Base-by-base conservation (phyloP, 2,113 vertebrate genomes). In the Crocuta crocuta region DNA sequence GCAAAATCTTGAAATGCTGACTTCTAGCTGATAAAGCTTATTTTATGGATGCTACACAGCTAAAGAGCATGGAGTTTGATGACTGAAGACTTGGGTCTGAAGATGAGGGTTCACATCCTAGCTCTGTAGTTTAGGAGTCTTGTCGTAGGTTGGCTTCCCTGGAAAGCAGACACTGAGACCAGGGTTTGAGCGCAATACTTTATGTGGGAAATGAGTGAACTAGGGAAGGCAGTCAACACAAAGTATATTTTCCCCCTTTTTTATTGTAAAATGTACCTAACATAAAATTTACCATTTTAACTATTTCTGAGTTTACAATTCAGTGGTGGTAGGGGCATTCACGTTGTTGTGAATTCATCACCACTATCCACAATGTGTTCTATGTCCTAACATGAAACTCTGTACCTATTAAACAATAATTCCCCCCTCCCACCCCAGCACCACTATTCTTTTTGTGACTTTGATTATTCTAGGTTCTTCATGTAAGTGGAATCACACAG, bases 391-490 rank as follows among this genome's bases (percentile, higher is more conserved):
- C 85, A 35, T 15, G 50, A 90, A 90, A 70, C 23, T 63, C 53
- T 65, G 1, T 15, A 15, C 50, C 7, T 28, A n/a, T 48, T 45
- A 35, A 65, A 10, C 55, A 65, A 26, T 78, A 21, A 7, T 31
- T 16, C 35, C 28, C 11, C 12, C 23, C 4, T 13, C 17, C 17
- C 10, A 21, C 31, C 12, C 15, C 0, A 2, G 0, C 8, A 9
- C 35, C 24, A 7, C 76, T 35, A 10, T 74, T 68, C 17, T 45
- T 2, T 35, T 16, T 23, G 43, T 50, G 39, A 17, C 10, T 33
- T 39, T 63, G 63, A 86, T 81, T 81, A 10, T 7, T 68, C 58
- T 84, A 50, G 24, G 19, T n/a, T 28, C 58, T 23, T 68, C 68
- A 7, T 19, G 21, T 39, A 26, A 55, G 19, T 48, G 23, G 48